Percentiles rank a stretch among this genome's conserved stretches.
phyloP scores from a whole-genome alignment of 2,797 vertebrate genomes.

The Octomys mimax region DNA sequence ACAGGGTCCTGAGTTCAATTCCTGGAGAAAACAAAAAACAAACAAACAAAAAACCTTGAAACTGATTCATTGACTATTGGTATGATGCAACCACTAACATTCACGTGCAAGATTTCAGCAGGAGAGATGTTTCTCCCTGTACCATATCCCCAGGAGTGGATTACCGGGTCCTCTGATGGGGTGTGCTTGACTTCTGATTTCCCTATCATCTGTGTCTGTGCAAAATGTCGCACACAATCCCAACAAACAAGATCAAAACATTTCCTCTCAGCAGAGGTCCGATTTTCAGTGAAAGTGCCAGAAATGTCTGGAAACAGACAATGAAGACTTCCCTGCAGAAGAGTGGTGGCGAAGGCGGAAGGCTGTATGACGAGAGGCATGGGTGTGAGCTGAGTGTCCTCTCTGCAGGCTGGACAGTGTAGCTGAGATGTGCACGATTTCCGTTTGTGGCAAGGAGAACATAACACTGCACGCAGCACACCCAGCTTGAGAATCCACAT shows the following conservation, averaged over 20 bases:
- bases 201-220: not conserved
- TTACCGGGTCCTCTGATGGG: accelerated
- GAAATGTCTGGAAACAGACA: accelerated
- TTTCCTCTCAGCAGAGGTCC: not conserved
- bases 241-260: not conserved
- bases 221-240: not conserved
- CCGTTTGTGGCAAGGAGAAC: not conserved
- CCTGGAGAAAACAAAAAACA: no score
- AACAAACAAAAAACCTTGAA: no score
- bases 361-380: accelerated
- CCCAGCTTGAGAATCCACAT: not conserved
- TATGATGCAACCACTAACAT: accelerated
- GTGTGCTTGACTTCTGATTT: not conserved
- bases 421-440: not conserved
- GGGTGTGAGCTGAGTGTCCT: accelerated
- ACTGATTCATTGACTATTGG: accelerated
- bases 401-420: not conserved
- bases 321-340: no score
- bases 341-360: not conserved
- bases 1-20: no score
- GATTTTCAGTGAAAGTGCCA: not conserved
- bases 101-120: accelerated
- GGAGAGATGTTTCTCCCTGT: accelerated
- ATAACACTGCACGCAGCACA: not conserved
- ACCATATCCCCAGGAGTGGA: accelerated